Percentiles rank a stretch among this genome's conserved stretches.
Evolutionary conservation across 2,888 invertebrate genomes (phyloP).

Genomic region (Drosophila infuscata): DNA sequence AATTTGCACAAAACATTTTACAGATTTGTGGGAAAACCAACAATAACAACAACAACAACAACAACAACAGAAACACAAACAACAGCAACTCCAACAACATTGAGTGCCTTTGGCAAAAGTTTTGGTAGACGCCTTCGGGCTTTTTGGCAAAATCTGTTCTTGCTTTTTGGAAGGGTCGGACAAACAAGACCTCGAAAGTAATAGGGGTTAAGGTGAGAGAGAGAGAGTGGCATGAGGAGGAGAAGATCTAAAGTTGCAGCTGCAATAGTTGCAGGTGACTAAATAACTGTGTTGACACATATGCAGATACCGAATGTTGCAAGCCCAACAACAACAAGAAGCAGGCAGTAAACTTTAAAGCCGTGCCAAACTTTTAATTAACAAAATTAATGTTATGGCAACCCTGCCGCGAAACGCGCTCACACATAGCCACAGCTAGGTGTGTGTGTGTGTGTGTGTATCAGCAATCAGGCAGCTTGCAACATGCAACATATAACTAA

Average conservation of each 20-base stretch:
- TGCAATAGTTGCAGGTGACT: constrained; percentile 36
- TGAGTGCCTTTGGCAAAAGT: constrained; percentile 46
- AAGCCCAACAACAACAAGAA: constrained; percentile 72
- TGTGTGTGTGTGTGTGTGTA: constrained; percentile 13
- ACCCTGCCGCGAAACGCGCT: constrained; percentile 23
- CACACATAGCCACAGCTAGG: constrained; percentile 2
- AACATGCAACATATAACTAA: constrained; percentile 28
- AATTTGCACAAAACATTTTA: constrained; percentile 66
- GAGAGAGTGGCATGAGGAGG: background rate
- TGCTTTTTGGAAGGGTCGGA: constrained; percentile 18
- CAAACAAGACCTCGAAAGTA: constrained; percentile 43
- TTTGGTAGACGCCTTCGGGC: constrained; percentile 35
- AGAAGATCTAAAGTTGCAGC: constrained; percentile 4
- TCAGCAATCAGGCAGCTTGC: constrained; percentile 52
- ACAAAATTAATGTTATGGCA: constrained; percentile 81
- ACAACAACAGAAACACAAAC: constrained; percentile 2
- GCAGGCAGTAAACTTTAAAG: constrained; percentile 73
- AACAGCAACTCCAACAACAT: constrained; percentile 10
- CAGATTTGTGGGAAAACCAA: constrained; percentile 62
- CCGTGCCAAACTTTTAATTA: constrained; percentile 76
- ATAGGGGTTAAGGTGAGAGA: background rate
- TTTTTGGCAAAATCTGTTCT: constrained; percentile 39
- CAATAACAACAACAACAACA: constrained; percentile 16
- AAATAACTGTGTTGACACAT: constrained; percentile 32
- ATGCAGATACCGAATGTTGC: constrained; percentile 50